Evolutionary conservation across 2,888 invertebrate genomes (phyloP).

Genomic region (Lasioglossum zephyrum): DNA sequence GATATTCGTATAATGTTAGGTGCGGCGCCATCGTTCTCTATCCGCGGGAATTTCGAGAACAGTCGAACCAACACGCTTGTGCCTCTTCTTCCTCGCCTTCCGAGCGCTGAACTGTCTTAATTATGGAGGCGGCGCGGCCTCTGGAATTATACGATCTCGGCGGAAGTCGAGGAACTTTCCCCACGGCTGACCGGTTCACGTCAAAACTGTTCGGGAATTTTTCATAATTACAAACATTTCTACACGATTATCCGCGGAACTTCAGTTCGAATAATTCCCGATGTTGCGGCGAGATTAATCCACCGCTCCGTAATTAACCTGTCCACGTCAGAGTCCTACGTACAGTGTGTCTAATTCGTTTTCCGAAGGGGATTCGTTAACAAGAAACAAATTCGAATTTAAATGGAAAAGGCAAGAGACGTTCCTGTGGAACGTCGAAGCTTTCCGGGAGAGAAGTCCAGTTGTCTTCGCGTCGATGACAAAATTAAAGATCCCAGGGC

Average conservation of each 20-base stretch:
- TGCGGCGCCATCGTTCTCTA: constrained; percentile 50
- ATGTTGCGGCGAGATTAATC: not conserved
- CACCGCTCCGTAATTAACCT: not conserved
- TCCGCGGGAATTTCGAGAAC: constrained; percentile 28
- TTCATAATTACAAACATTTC: not conserved
- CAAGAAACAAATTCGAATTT: not conserved
- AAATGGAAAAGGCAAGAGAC: not conserved
- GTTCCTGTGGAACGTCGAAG: not conserved
- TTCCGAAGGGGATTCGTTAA: not conserved
- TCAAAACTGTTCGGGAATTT: not conserved
- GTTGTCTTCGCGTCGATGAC: constrained; percentile 36
- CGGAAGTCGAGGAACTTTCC: constrained; percentile 9
- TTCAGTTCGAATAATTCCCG: not conserved
- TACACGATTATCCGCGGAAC: not conserved
- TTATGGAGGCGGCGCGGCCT: constrained; percentile 10
- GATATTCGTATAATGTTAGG: constrained; percentile 52
- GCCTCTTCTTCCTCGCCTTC: constrained; percentile 9
- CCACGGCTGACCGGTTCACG: not conserved
- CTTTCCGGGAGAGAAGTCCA: not conserved
- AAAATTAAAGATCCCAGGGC: constrained; percentile 58
- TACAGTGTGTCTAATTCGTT: not conserved
- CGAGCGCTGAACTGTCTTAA: constrained; percentile 36
- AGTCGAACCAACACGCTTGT: constrained; percentile 3
- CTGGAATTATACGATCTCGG: not conserved
- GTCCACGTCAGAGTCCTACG: not conserved